Percentiles rank a stretch among this genome's conserved stretches.
Evolutionary conservation across 53 echinoderm and acorn worm species (phyloP).

Genomic region (Holothuria leucospilota): DNA sequence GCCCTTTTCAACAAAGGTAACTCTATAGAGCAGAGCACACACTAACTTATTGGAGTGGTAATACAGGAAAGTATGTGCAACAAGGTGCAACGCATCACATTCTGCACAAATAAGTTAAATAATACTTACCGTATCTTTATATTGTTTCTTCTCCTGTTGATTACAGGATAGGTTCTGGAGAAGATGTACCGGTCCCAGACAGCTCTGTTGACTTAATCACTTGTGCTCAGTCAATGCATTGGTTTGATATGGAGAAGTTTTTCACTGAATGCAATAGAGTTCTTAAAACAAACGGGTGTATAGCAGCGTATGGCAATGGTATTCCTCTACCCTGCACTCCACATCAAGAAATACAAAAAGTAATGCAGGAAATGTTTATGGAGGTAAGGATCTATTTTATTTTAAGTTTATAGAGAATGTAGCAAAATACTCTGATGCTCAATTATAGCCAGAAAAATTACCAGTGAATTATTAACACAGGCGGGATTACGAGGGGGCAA

Average conservation of each 20-base stretch:
- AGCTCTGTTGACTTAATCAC: constrained; percentile 67
- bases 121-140: no score
- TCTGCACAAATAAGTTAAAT: no score
- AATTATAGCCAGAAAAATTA: no score
- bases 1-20: no score
- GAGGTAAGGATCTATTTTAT: not conserved
- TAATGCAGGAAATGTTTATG: not conserved
- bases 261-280: constrained; percentile 69
- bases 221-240: constrained; percentile 75
- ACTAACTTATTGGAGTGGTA: no score
- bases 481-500: no score
- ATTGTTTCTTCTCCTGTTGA: no score
- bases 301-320: constrained; percentile 70
- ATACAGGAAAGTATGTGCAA: no score
- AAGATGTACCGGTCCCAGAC: constrained; percentile 53
- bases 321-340: not conserved
- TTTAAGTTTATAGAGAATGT: not conserved
- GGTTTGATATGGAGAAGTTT: constrained; percentile 73
- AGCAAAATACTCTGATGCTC: no score
- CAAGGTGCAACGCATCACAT: no score
- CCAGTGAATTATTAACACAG: no score
- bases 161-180: constrained; percentile 48
- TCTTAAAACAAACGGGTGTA: constrained; percentile 67
- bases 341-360: constrained; percentile 25
- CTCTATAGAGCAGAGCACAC: no score